These are phyloP conservation scores for Tipula helvola DNA, from an alignment of 2,888 invertebrate species.

Conservation along the genomic window DNA sequence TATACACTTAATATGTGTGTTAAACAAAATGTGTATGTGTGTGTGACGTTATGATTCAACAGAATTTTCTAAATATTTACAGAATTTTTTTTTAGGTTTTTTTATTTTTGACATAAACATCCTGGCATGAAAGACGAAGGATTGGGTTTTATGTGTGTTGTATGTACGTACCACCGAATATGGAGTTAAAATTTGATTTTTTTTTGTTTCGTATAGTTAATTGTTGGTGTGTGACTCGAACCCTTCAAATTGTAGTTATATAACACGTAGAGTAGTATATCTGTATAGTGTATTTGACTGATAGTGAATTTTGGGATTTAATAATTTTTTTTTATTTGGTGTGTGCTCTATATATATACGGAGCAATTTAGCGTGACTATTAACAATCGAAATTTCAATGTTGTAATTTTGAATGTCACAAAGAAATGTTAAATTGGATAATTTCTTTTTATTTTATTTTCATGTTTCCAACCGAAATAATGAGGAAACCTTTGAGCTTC, in stretches of 20 bases:
- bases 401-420: neutral
- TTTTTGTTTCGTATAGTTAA: neutral
- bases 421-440: neutral
- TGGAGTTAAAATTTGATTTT: neutral
- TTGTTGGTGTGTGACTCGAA: neutral
- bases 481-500: neutral
- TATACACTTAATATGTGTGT: neutral
- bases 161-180: neutral
- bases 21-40: neutral
- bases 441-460: neutral
- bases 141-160: neutral
- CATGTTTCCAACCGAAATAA: neutral
- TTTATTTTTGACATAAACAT: neutral
- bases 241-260: neutral
- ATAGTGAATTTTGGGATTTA: neutral
- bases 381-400: neutral
- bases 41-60: neutral
- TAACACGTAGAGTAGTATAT: neutral
- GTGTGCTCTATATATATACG: neutral
- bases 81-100: neutral
- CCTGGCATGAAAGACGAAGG: neutral
- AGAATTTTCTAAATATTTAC: neutral
- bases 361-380: neutral
- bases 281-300: neutral
- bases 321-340: neutral